phyloP scores from a whole-genome alignment of 2,888 invertebrate genomes.

The Agrenia bidenticulata region DNA sequence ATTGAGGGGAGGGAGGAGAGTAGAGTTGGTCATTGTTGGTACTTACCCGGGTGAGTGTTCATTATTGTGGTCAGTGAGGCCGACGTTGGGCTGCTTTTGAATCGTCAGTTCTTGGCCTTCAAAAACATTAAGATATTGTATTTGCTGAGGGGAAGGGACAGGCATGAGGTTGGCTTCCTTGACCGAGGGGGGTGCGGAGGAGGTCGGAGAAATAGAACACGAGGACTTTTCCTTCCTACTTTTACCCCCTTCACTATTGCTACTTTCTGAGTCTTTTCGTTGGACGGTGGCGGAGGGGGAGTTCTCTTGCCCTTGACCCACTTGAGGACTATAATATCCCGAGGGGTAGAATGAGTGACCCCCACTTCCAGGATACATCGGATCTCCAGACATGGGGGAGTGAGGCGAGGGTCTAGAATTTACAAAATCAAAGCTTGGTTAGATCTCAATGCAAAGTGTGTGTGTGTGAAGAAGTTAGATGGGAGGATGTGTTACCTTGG shows the following conservation, averaged over 20 bases:
- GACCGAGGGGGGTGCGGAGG: conserved; percentile 57
- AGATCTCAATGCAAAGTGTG: neutral
- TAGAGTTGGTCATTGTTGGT: neutral
- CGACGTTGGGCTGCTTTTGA: conserved; percentile 84
- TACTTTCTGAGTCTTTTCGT: conserved; percentile 56
- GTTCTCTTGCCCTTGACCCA: conserved; percentile 48
- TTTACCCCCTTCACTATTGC: conserved; percentile 53
- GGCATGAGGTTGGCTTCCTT: conserved; percentile 92
- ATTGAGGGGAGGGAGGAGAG: neutral
- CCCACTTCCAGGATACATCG: conserved; percentile 49
- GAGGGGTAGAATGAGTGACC: conserved; percentile 48
- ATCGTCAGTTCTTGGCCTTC: conserved; percentile 95
- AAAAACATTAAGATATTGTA: conserved; percentile 91
- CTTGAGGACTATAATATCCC: conserved; percentile 53
- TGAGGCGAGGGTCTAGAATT: conserved; percentile 51
- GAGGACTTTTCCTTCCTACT: conserved; percentile 53
- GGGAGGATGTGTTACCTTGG: conserved; percentile 40
- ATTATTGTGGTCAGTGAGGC: conserved; percentile 50
- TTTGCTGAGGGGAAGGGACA: conserved; percentile 93
- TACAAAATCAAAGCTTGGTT: conserved; percentile 3
- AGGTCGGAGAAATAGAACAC: conserved; percentile 53
- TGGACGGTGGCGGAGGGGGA: conserved; percentile 54
- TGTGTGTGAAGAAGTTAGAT: neutral
- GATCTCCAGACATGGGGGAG: conserved; percentile 50
- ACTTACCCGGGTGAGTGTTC: conserved; percentile 52